These are phyloP conservation scores for Rachycentron canadum DNA, from an alignment of 2,797 vertebrate genomes.

Conservation along the genomic window DNA sequence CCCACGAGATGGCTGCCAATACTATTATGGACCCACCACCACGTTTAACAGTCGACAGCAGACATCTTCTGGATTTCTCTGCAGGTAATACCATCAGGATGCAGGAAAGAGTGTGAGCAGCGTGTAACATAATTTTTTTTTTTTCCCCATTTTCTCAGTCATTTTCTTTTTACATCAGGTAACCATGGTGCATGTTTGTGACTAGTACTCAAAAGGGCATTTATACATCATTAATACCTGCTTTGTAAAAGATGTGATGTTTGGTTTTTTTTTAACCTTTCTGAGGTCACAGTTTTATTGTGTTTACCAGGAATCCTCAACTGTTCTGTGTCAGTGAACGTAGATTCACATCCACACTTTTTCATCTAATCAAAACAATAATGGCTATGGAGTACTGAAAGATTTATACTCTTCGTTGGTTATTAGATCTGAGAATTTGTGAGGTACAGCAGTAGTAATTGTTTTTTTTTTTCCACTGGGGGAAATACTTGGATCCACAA, in stretches of 20 bases:
- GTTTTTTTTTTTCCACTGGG: not conserved
- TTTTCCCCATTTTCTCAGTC: conserved; percentile 6
- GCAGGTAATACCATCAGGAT: conserved; percentile 51
- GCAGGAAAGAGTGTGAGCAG: not conserved
- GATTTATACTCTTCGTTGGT: not conserved
- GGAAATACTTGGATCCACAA: conserved; percentile 19
- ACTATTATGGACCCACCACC: conserved; percentile 64
- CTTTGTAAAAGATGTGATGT: conserved; percentile 8
- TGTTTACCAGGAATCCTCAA: conserved; percentile 9
- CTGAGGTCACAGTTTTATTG: conserved; percentile 21
- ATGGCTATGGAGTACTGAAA: not conserved
- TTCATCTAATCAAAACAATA: not conserved
- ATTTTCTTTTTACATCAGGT: not conserved
- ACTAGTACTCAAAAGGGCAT: conserved; percentile 15
- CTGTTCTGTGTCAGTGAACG: conserved; percentile 12
- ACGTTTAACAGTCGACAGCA: conserved; percentile 52
- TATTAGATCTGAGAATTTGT: not conserved
- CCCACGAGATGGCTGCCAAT: conserved; percentile 69
- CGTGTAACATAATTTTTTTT: conserved; percentile 16
- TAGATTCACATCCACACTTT: conserved; percentile 15
- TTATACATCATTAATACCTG: conserved; percentile 13
- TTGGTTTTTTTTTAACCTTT: not conserved
- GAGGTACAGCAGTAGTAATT: not conserved
- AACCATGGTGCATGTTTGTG: conserved; percentile 19
- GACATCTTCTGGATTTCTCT: conserved; percentile 40